phyloP scores from a whole-genome alignment of 1,140 invertebrate genomes.

The Adelges cooleyi region DNA sequence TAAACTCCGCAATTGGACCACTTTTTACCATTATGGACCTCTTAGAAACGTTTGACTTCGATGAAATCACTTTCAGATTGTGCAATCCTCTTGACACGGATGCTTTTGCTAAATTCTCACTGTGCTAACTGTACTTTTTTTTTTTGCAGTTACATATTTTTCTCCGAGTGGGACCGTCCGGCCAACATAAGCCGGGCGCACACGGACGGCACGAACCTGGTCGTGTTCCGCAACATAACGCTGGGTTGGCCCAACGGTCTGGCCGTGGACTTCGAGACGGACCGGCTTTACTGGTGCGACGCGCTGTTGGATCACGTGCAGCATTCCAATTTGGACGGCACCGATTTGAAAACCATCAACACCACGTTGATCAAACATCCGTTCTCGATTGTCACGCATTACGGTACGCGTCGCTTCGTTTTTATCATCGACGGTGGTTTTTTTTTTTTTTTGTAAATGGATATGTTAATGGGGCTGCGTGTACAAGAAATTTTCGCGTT shows the following conservation, averaged over 20 bases:
- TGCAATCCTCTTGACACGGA: no score
- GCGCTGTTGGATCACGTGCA: conserved; percentile 90
- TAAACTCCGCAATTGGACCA: no score
- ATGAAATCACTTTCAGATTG: no score
- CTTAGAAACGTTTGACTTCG: no score
- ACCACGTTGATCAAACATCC: conserved; percentile 83
- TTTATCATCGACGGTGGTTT: no score
- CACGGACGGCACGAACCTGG: conserved; percentile 71
- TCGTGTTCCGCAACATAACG: conserved; percentile 84
- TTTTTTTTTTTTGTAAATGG: no score
- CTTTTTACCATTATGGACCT: conserved; percentile 3
- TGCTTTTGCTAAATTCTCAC: no score
- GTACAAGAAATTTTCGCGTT: no score
- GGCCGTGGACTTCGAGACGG: conserved; percentile 76
- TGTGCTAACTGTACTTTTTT: no score
- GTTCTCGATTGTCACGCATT: conserved; percentile 88
- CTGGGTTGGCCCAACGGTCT: conserved; percentile 93
- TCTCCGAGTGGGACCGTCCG: conserved; percentile 91
- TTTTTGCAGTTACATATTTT: conserved; percentile 60
- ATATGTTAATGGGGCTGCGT: no score
- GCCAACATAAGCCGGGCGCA: conserved; percentile 87
- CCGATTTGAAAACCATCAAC: conserved; percentile 81
- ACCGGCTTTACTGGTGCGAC: conserved; percentile 91
- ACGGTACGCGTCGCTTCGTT: conserved; percentile 39
- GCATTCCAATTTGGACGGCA: conserved; percentile 86